Evolutionary conservation across 2,113 vertebrate species (phyloP), one percentile per base, ranked within the genome.

Genomic region (Poecilia latipinna): DNA sequence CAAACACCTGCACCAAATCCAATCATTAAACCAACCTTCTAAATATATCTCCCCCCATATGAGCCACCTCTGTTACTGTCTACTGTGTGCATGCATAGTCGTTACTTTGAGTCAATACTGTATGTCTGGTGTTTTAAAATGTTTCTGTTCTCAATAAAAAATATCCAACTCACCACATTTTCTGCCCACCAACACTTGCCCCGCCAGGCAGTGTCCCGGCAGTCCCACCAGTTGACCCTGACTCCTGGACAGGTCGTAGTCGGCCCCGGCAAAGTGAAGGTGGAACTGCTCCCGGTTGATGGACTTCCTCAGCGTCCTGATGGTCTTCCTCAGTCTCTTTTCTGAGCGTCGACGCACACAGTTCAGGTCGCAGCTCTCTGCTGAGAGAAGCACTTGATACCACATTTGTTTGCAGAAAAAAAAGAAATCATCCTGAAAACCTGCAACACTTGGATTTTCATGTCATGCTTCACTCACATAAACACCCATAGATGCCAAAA

Each of bases 281-380:
- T 96, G 96, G 79, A 99, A 96, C 89, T 98, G 97, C 63, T 98
- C 97, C 84, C 96, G 94, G 93, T 94, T 96, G 90, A 96, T 96
- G 4, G 97, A 97, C 89, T 97, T 99, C 82, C 97, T 94, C 64
- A 99, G 87, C 0, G 95, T 96, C 17, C 97, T 93, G 83, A 97
- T 94, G 71, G 96, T 98, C 87, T 98, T 99, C 82, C 95, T 95
- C 29, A 99, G 96, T 54, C 96, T 94, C 91, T 97, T 99, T 77
- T 99, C 97, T 0, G 96, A 96, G 64, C 96, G 96, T 15, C 95
- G 97, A 8, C 95, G 91, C 17, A 94, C 90, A 22, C 98, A 99
- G 78, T 90, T 94, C 87, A 96, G 88, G 80, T 97, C 96, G 35
- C 98, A 99, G 10, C 95, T 94, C 78, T 97, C 98, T 99, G 94